A percentile compares a stretch with the other conserved stretches of the same genome.
These are phyloP conservation scores for Didymodactylos carnosus DNA, from an alignment of 2,888 invertebrate genomes.

Conservation along the genomic window DNA sequence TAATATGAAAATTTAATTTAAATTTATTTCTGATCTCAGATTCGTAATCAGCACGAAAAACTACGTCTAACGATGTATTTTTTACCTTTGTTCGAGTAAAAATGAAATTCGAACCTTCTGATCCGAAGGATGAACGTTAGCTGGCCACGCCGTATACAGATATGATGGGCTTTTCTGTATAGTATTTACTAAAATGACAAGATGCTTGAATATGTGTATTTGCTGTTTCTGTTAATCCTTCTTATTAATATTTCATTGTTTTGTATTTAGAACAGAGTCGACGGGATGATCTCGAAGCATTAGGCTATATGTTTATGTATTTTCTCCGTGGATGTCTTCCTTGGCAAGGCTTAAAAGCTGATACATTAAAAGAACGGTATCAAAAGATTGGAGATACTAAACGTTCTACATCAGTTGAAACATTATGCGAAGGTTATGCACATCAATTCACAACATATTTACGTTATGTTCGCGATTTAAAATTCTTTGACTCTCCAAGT, in stretches of 20 bases:
- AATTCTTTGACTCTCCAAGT: slow-evolving; percentile 93
- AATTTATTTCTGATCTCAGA: no score
- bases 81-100: no score
- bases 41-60: no score
- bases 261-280: slow-evolving; percentile 13
- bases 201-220: no score
- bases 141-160: no score
- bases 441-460: slow-evolving; percentile 82
- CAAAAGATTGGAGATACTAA: slow-evolving; percentile 98
- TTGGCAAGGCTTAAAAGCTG: slow-evolving; percentile 94
- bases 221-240: neutral
- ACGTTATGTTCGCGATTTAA: slow-evolving; percentile 72
- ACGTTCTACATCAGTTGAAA: slow-evolving; percentile 81
- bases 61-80: no score
- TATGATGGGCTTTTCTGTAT: no score
- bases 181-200: no score
- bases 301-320: slow-evolving; percentile 16
- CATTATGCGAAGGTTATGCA: slow-evolving; percentile 44
- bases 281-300: slow-evolving; percentile 15
- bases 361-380: slow-evolving; percentile 84
- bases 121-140: no score
- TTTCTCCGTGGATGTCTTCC: slow-evolving; percentile 15
- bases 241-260: neutral
- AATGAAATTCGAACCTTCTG: no score
- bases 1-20: no score